phyloP scores from a whole-genome alignment of 2,888 invertebrate genomes.

The Choristoneura rosaceana region DNA sequence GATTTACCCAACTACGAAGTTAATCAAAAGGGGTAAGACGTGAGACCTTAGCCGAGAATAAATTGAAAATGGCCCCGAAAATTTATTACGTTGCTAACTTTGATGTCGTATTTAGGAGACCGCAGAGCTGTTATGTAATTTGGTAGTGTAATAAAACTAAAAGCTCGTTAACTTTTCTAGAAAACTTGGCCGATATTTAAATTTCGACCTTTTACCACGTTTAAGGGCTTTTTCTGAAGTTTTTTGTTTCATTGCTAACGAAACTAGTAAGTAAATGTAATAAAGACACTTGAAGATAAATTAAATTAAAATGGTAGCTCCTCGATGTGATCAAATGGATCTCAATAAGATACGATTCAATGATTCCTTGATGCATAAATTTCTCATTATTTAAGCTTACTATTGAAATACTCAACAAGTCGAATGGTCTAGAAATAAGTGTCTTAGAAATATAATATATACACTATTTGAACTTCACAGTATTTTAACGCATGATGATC shows the following conservation, averaged over 20 bases:
- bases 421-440: no score
- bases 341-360: not conserved
- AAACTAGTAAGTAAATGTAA: not conserved
- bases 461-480: no score
- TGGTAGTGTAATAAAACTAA: slow-evolving; percentile 20
- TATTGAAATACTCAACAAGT: no score
- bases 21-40: slow-evolving; percentile 1
- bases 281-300: not conserved
- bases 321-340: no score
- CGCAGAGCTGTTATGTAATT: slow-evolving; percentile 14
- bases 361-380: not conserved
- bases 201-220: not conserved
- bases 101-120: slow-evolving; percentile 21
- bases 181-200: not conserved
- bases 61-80: slow-evolving; percentile 8
- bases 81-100: slow-evolving; percentile 21
- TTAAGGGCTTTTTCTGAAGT: not conserved
- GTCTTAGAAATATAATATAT: no score
- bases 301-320: not conserved
- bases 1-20: not conserved
- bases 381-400: no score
- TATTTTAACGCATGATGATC: no score
- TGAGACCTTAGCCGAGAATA: not conserved
- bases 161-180: slow-evolving; percentile 14
- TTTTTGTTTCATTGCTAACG: not conserved